phyloP scores from a whole-genome alignment of 2,888 invertebrate species.

The Leucozona laternaria region DNA sequence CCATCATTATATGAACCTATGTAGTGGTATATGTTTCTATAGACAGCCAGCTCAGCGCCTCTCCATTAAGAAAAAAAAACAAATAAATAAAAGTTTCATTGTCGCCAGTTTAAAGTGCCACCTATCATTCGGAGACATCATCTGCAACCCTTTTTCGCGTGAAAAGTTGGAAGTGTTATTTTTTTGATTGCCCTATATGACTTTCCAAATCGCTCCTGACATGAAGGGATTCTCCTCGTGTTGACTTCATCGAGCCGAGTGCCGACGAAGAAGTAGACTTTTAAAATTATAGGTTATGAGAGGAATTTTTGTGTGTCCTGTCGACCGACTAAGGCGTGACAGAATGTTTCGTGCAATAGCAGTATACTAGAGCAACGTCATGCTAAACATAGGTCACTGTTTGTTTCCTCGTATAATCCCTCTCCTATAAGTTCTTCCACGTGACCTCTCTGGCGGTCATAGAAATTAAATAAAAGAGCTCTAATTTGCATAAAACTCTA shows the following conservation, averaged over 20 bases:
- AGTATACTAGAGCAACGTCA: slow-evolving; percentile 13
- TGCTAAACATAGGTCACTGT: slow-evolving; percentile 42
- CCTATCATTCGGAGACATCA: slow-evolving; percentile 21
- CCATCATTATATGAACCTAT: slow-evolving; percentile 2
- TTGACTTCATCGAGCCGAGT: slow-evolving; percentile 10
- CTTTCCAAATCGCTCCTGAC: slow-evolving; percentile 56
- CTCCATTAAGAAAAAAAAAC: slow-evolving; percentile 5
- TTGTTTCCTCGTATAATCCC: slow-evolving; percentile 10
- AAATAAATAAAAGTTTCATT: slow-evolving; percentile 61
- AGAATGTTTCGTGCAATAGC: slow-evolving; percentile 42
- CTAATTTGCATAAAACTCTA: slow-evolving; percentile 61
- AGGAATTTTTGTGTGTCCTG: slow-evolving; percentile 52
- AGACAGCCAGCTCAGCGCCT: slow-evolving; percentile 36
- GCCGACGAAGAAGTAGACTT: slow-evolving; percentile 49
- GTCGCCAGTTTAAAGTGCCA: slow-evolving; percentile 58
- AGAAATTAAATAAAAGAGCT: slow-evolving; percentile 37
- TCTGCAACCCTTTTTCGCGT: slow-evolving; percentile 7
- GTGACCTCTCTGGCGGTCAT: slow-evolving; percentile 55
- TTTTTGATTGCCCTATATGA: slow-evolving; percentile 61
- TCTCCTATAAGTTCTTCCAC: slow-evolving; percentile 20
- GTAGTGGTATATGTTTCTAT: slow-evolving; percentile 43
- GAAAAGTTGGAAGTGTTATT: slow-evolving; percentile 42
- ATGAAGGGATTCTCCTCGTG: slow-evolving; percentile 23
- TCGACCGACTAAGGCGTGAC: slow-evolving; percentile 44
- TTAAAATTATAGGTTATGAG: slow-evolving; percentile 71